A percentile compares a stretch with the other conserved stretches of the same genome.
These are phyloP conservation scores for Psittacus erithacus DNA, from an alignment of 2,113 vertebrate species.

Conservation along the genomic window DNA sequence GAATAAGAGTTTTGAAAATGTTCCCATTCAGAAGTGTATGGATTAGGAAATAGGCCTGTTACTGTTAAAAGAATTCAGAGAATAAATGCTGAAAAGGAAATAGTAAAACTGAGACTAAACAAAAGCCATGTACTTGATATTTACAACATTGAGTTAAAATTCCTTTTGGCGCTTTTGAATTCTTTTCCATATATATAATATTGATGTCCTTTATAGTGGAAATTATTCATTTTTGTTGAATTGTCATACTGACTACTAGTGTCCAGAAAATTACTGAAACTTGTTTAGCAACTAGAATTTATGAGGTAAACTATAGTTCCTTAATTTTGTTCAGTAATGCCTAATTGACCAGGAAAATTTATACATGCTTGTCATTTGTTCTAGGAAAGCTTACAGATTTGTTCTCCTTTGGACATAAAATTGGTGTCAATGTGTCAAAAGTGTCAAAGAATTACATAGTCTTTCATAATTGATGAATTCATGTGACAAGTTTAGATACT, in stretches of 20 bases:
- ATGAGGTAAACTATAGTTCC: neutral
- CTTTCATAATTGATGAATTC: neutral
- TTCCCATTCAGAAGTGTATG: neutral
- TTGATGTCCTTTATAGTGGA: neutral
- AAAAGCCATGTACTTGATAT: neutral
- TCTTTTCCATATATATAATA: neutral
- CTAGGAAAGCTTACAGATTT: neutral
- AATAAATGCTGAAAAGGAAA: neutral
- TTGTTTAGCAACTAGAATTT: neutral
- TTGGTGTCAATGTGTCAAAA: neutral
- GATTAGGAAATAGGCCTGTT: neutral
- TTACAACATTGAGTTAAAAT: neutral
- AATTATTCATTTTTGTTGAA: neutral
- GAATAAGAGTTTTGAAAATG: neutral
- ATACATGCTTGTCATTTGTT: neutral
- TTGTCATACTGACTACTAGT: neutral
- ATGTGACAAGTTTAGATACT: neutral
- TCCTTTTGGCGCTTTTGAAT: neutral
- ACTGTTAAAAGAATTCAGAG: neutral
- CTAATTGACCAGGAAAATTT: neutral
- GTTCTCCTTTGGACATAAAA: neutral
- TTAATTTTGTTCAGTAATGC: constrained; percentile 7
- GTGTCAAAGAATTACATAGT: neutral
- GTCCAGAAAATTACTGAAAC: neutral
- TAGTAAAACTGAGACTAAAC: neutral